Conservation (phyloP, 2,113 vertebrate genomes). For the Aplodontia rufa region DNA sequence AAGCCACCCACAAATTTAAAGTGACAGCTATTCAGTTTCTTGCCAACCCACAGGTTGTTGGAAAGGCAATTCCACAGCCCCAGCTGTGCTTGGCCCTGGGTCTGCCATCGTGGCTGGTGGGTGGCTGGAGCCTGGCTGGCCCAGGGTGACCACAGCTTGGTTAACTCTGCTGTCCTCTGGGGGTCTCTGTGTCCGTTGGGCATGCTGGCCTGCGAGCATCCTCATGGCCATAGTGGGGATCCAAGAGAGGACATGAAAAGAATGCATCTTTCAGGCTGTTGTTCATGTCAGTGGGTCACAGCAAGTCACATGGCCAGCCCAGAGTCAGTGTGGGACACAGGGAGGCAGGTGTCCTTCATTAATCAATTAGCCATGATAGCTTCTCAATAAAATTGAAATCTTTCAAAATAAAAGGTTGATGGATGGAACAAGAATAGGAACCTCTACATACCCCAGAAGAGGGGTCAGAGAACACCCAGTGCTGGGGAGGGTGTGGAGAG, state of each 20-base stretch:
- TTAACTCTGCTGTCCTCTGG: too few species aligned
- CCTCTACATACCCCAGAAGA: background rate
- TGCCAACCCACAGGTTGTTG: background rate
- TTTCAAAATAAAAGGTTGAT: background rate
- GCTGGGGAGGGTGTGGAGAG: too few species aligned
- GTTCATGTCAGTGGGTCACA: background rate
- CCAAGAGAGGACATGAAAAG: background rate
- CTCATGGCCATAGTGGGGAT: background rate
- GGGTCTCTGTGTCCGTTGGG: background rate
- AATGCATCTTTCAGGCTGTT: background rate
- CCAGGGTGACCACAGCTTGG: background rate
- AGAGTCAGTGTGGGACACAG: accelerated
- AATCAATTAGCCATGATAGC: too few species aligned
- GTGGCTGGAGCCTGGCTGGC: background rate
- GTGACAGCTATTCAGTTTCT: background rate
- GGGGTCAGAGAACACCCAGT: background rate
- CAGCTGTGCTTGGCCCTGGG: accelerated
- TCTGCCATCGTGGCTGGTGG: too few species aligned
- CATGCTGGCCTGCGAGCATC: background rate
- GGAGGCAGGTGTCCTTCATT: accelerated
- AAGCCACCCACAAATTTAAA: background rate
- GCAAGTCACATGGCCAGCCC: background rate
- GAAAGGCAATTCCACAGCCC: background rate
- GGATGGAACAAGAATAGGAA: background rate
- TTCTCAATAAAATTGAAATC: background rate